Conservation (phyloP, 2,113 vertebrate species). For the Phainopepla nitens region DNA sequence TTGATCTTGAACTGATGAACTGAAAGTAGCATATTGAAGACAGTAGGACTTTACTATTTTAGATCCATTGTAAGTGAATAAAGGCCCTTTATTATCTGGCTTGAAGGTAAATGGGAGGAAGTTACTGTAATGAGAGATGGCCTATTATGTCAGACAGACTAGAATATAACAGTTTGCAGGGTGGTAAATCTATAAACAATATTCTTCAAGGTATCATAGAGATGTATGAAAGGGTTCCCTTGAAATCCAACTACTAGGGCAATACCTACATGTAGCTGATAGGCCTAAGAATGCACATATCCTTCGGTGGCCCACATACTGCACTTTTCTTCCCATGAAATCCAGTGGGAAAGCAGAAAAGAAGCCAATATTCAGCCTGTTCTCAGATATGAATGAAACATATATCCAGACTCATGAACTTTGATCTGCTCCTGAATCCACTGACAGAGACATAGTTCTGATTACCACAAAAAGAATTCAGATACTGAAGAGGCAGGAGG, state of each 20-base stretch:
- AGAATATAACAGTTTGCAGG: background rate
- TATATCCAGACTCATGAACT: background rate
- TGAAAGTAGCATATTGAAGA: background rate
- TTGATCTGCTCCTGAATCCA: background rate
- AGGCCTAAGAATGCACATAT: background rate
- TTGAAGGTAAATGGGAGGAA: conserved; percentile 6
- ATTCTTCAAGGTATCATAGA: background rate
- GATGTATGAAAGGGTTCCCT: background rate
- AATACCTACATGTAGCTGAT: background rate
- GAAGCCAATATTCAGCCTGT: background rate
- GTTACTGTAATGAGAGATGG: background rate
- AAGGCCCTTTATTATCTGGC: background rate
- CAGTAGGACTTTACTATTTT: background rate
- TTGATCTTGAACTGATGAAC: conserved; percentile 6
- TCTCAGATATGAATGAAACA: background rate
- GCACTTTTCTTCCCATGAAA: background rate
- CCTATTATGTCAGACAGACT: background rate
- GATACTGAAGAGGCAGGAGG: background rate
- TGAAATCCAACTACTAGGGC: background rate
- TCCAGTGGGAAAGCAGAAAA: background rate
- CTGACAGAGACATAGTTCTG: background rate
- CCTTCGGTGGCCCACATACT: background rate
- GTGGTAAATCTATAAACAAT: background rate
- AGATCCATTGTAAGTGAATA: conserved; percentile 20
- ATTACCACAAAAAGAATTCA: background rate